Percentiles rank a stretch among this genome's conserved stretches.
phyloP scores from a whole-genome alignment of 2,113 vertebrate species.

The Azemiops feae region DNA sequence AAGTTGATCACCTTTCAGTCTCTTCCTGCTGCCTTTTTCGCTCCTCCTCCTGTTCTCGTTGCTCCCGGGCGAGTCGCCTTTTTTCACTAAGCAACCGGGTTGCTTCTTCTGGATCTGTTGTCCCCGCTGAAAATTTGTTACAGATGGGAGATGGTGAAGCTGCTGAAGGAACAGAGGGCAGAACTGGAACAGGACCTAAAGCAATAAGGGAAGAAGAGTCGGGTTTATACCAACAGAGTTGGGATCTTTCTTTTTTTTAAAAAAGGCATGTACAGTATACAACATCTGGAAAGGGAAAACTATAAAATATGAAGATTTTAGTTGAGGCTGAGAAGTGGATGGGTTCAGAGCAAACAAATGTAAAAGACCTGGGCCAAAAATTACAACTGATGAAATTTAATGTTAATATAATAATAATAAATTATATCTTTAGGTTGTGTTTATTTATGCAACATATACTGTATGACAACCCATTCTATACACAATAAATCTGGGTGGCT shows the following conservation, averaged over 20 bases:
- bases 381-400: not conserved
- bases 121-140: constrained; percentile 81
- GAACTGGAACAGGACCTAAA: constrained; percentile 35
- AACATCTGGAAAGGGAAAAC: not conserved
- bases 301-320: not conserved
- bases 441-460: not conserved
- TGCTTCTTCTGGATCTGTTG: constrained; percentile 90
- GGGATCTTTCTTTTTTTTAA: not conserved
- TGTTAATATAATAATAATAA: not conserved
- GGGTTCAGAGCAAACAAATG: not conserved
- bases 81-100: constrained; percentile 89
- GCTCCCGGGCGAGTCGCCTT: constrained; percentile 88
- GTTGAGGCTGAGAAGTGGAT: not conserved
- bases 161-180: constrained; percentile 51
- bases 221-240: not conserved
- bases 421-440: not conserved
- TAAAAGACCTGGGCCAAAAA: not conserved
- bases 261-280: not conserved
- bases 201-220: constrained; percentile 10
- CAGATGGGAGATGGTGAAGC: constrained; percentile 33
- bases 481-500: not conserved
- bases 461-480: not conserved
- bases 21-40: constrained; percentile 82
- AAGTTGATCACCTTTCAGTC: constrained; percentile 77
- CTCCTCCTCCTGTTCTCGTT: constrained; percentile 88